Conservation (phyloP, 2,113 vertebrate species). For the Spermophilus dauricus region DNA sequence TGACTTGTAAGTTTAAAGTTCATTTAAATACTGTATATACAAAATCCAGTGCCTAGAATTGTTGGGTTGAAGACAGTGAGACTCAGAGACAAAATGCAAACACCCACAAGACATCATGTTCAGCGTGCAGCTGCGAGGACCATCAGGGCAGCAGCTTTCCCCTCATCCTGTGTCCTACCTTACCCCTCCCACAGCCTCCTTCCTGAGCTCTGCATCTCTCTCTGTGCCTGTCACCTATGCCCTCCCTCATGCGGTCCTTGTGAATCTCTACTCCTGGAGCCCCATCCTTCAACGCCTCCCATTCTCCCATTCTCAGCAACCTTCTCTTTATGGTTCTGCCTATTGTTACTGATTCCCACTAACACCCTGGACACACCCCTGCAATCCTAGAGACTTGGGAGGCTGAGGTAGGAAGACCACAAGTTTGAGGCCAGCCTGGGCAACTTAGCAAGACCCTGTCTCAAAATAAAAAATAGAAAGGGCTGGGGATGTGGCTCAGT, state of each 20-base stretch:
- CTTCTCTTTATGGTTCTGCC: neutral
- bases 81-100: neutral
- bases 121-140: neutral
- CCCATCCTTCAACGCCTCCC: neutral
- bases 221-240: neutral
- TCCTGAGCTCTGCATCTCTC: neutral
- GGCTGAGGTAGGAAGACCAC: too few relatives aligned
- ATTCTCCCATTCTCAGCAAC: neutral
- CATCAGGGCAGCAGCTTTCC: neutral
- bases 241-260: neutral
- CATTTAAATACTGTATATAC: neutral
- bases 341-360: neutral
- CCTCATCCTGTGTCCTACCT: neutral
- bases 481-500: too few relatives aligned
- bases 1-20: conserved; percentile 33
- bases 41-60: neutral
- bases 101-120: neutral
- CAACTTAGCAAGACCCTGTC: too few relatives aligned
- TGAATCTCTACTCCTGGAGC: neutral
- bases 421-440: too few relatives aligned
- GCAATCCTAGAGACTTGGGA: too few relatives aligned
- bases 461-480: too few relatives aligned
- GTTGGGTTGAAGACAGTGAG: neutral
- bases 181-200: neutral
- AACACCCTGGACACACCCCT: neutral